phyloP scores from a whole-genome alignment of 37 sponge, comb jelly and placozoan genomes.

The Tethya wilhelma region DNA sequence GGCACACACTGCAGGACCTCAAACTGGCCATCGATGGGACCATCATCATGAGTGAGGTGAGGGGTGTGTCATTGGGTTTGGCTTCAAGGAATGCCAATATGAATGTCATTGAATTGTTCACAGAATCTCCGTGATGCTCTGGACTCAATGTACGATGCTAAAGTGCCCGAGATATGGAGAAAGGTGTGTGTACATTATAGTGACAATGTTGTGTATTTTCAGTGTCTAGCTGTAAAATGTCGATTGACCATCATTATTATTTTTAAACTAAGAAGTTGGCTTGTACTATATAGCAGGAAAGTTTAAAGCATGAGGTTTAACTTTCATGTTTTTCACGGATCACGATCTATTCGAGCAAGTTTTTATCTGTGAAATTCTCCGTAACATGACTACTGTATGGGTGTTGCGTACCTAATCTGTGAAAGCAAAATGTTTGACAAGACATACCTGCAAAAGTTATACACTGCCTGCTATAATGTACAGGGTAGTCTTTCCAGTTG shows the following conservation, averaged over 20 bases:
- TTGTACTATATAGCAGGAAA: too few relatives aligned
- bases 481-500: neutral
- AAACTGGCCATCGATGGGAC: slow-evolving; percentile 98
- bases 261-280: neutral
- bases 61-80: neutral
- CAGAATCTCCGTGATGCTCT: slow-evolving; percentile 93
- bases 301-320: too few relatives aligned
- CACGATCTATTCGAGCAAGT: too few relatives aligned
- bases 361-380: too few relatives aligned
- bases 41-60: slow-evolving; percentile 99
- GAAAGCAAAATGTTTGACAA: neutral
- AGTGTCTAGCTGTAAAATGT: neutral
- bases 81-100: neutral
- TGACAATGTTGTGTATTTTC: too few relatives aligned
- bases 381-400: too few relatives aligned
- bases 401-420: neutral
- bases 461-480: neutral
- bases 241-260: neutral
- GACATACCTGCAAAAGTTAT: neutral
- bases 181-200: slow-evolving; percentile 76
- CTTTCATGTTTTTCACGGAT: too few relatives aligned
- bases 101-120: neutral
- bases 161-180: slow-evolving; percentile 86
- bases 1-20: slow-evolving; percentile 84
- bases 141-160: slow-evolving; percentile 96